A percentile compares a stretch with the other conserved stretches of the same genome.
These are phyloP conservation scores for Trinectes maculatus DNA, from an alignment of 2,113 vertebrate species.

Conservation along the genomic window DNA sequence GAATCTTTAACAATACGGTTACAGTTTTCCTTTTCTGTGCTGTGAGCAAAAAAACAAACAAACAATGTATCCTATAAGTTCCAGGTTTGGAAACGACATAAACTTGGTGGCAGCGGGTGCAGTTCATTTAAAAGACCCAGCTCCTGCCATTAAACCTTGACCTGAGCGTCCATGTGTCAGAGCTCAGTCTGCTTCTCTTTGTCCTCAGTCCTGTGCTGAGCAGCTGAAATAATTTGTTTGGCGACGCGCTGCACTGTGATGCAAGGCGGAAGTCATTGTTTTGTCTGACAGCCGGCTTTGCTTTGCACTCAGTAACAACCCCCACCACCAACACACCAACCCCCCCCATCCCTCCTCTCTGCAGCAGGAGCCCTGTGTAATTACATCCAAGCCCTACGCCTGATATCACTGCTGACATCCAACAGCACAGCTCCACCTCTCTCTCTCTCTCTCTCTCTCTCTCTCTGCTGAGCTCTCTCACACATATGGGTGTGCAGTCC, in stretches of 20 bases:
- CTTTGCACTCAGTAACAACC: constrained; percentile 56
- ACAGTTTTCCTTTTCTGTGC: background rate
- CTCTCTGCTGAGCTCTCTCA: constrained; percentile 34
- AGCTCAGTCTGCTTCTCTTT: constrained; percentile 1
- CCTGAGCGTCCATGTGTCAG: constrained; percentile 4
- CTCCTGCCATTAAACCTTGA: constrained; percentile 13
- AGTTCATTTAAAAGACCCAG: background rate
- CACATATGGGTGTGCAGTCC: constrained; percentile 43
- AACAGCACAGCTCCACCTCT: constrained; percentile 56
- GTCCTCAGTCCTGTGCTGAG: constrained; percentile 8
- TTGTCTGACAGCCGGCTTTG: constrained; percentile 51
- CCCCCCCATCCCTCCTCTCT: constrained; percentile 39
- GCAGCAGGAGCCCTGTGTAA: constrained; percentile 69
- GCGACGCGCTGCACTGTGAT: constrained; percentile 17
- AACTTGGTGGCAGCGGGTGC: too few species aligned
- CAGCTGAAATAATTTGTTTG: constrained; percentile 40
- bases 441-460: constrained; percentile 6
- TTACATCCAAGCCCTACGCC: constrained; percentile 70
- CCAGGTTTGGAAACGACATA: too few species aligned
- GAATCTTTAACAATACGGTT: too few species aligned
- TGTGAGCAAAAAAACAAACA: background rate
- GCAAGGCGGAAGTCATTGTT: constrained; percentile 48
- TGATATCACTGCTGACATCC: constrained; percentile 76
- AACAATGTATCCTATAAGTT: too few species aligned
- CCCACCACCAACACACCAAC: constrained; percentile 12